Evolutionary conservation across 1,140 invertebrate genomes (phyloP).

Genomic region (Amyelois transitella): DNA sequence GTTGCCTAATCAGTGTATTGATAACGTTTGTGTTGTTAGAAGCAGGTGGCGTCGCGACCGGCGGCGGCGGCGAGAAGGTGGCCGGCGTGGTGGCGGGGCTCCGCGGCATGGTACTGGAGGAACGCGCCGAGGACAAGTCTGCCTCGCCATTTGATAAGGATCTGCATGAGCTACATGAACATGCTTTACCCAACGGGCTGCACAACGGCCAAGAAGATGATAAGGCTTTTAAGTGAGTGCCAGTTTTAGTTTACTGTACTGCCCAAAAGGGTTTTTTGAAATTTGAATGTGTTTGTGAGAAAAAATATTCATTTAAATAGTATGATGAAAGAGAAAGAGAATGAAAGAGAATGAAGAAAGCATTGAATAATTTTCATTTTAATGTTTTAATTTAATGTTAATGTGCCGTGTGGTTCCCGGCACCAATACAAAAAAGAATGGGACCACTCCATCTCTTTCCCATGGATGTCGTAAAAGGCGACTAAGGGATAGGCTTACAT

Average conservation of each 20-base stretch:
- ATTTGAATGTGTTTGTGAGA: no score
- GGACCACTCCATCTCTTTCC: no score
- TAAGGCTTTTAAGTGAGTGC: conserved; percentile 92
- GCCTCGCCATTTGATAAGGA: conserved; percentile 66
- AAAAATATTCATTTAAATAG: no score
- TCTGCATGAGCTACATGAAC: conserved; percentile 61
- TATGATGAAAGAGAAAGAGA: no score
- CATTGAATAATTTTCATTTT: no score
- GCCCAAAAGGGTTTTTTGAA: no score
- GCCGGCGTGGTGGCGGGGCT: conserved; percentile 54
- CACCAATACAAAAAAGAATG: no score
- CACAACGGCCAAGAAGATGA: conserved; percentile 88
- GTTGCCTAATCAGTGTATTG: background rate
- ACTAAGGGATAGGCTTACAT: no score
- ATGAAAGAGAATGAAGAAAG: background rate
- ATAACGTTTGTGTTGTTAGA: conserved; percentile 13
- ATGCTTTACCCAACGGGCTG: conserved; percentile 81
- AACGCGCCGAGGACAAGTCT: conserved; percentile 58
- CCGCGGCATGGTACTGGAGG: conserved; percentile 62
- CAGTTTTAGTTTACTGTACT: background rate
- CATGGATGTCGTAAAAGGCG: no score
- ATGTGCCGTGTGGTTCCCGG: no score
- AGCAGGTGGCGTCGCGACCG: conserved; percentile 46
- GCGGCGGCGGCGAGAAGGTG: conserved; percentile 59
- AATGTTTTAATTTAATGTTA: no score